Base-by-base conservation (phyloP, 2,797 vertebrate species). In the Enteromius afrohamiltoni region DNA sequence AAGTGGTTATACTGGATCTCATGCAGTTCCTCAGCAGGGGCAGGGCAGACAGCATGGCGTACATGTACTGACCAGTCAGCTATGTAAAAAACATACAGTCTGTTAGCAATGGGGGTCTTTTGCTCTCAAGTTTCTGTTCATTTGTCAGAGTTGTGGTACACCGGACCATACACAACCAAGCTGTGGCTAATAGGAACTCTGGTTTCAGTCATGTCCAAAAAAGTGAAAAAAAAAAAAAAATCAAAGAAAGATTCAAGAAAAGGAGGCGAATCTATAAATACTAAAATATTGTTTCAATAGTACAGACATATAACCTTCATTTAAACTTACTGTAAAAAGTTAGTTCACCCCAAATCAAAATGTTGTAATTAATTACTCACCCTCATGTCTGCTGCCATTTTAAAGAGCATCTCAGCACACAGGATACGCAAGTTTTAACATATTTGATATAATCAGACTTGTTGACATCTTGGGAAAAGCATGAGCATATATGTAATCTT, bases 1-100 rank as follows among this genome's bases (percentile, higher is more conserved):
- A 85, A 79, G 34, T 71, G 49, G 53, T 64, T 77, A 29, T 53
- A 68, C 34, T 75, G 29, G 45, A 29, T 62, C 45, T 71, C 51
- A 53, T 73, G 14, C 67, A 70, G 62, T 42, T 49, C 51, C 29
- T 51, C 47, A 67, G 62, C 45, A 67, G 62, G 45, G 42, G 45
- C 13, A 67, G 45, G 29, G 45, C 26, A 79, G 77, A 67, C 11
- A 14, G 26, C 17, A 64, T 8, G 23, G 34, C 68, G 31, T 29
- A 64, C 37, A 64, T 77, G 23, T 42, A 40, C 51, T 37, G 73
- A 55, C 31, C 14, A 21, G 19, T 23, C 31, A 40, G 34, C 34
- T n/a, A 55, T 40, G 1, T 23, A 58, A 58, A 58, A 75, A 60
- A 60, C 14, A 42, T 76, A 60, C n/a, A 60, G 53, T 76, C 74